Base-by-base conservation (phyloP, 30 jellyfish, hydroid and myxozoan genomes). In the Catostylus mosaicus region DNA sequence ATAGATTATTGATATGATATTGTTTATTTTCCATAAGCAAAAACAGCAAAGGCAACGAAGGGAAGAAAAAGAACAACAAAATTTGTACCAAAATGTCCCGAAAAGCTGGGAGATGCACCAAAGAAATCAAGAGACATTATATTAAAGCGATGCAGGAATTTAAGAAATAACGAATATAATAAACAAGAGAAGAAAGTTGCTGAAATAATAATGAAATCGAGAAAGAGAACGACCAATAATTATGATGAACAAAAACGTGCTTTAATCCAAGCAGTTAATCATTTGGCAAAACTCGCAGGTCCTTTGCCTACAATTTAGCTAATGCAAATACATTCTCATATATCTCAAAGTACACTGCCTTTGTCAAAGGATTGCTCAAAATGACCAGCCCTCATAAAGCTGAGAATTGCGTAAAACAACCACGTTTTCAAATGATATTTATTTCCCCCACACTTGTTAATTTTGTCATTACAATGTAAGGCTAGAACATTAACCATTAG, bases 271-370 rank as follows among this genome's bases (percentile, higher is more conserved):
- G 97, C 97, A 45, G 93, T 88, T 4, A 88, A 88, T 48, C 79
- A 80, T 27, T 56, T 88, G 74, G 97, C 97, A 14, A 88, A 82
- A 32, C 72, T 76, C 19, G 97, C 97, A 0, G 97, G 97, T 43
- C 97, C 88, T 26, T 24, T 88, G 46, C 97, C 97, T 30, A 70
- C 97, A 2, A 68, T 88, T 0, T 77, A n/a, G n/a, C n/a, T n/a
- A n/a, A n/a, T n/a, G n/a, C n/a, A n/a, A n/a, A n/a, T n/a, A n/a
- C n/a, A n/a, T n/a, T n/a, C n/a, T n/a, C n/a, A n/a, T n/a, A n/a
- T n/a, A n/a, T n/a, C n/a, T n/a, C n/a, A n/a, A n/a, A n/a, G n/a
- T n/a, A n/a, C n/a, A n/a, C n/a, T n/a, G n/a, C n/a, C n/a, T n/a
- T n/a, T n/a, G n/a, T n/a, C n/a, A n/a, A n/a, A n/a, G n/a, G n/a